These are phyloP conservation scores for Alfaro cultratus DNA, from an alignment of 2,797 vertebrate species.

Conservation along the genomic window DNA sequence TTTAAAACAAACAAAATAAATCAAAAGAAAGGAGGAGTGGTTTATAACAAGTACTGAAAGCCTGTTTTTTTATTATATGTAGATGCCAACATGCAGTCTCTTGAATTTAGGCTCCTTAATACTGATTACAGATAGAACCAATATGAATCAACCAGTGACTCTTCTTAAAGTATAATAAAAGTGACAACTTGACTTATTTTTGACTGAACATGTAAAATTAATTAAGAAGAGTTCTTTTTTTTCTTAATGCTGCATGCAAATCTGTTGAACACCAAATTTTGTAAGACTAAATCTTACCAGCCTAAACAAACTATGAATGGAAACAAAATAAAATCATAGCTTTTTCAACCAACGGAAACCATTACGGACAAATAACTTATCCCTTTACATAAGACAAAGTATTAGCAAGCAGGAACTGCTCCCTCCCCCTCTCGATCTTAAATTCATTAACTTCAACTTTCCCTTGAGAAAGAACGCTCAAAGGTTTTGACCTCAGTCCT, in stretches of 20 bases:
- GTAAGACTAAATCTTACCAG: background rate
- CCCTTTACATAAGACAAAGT: constrained; percentile 17
- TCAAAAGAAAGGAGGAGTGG: background rate
- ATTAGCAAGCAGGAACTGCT: constrained; percentile 13
- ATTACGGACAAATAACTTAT: constrained; percentile 9
- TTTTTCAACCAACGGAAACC: background rate
- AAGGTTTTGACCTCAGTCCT: constrained; percentile 53
- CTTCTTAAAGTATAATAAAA: background rate
- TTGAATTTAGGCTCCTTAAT: background rate
- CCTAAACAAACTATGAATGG: background rate
- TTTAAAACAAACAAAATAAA: background rate
- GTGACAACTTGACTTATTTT: background rate
- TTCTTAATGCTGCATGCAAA: background rate
- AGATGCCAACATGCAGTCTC: background rate
- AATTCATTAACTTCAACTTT: constrained; percentile 55
- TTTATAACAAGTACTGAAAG: background rate
- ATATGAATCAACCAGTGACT: background rate
- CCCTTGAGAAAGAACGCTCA: constrained; percentile 49
- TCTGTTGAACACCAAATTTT: background rate
- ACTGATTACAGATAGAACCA: background rate
- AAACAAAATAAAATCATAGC: background rate
- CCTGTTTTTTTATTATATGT: background rate
- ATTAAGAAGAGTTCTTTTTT: background rate
- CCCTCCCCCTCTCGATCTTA: constrained; percentile 8
- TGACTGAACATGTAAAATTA: background rate